Percentiles rank a stretch among this genome's conserved stretches.
These are phyloP conservation scores for Australoheros facetus DNA, from an alignment of 2,797 vertebrate genomes.

Conservation along the genomic window DNA sequence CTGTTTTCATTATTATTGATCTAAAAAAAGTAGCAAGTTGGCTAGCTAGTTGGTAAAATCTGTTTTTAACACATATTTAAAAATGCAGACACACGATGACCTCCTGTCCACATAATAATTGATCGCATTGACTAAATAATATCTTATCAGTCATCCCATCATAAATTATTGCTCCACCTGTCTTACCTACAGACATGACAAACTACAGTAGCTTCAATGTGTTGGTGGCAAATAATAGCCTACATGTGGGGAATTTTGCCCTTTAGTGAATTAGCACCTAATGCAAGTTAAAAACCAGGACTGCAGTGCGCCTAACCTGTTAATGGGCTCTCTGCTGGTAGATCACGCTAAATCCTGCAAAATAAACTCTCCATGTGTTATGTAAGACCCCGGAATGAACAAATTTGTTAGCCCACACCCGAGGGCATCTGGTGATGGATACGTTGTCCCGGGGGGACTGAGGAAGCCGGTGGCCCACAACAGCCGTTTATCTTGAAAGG, in stretches of 20 bases:
- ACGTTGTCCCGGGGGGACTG: constrained; percentile 73
- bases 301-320: constrained; percentile 20
- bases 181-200: constrained; percentile 22
- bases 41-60: constrained; percentile 25
- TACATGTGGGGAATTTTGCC: constrained; percentile 2
- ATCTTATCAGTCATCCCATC: constrained; percentile 56
- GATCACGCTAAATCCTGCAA: constrained; percentile 64
- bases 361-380: constrained; percentile 75
- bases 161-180: constrained; percentile 47
- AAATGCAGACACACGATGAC: constrained; percentile 21
- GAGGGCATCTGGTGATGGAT: constrained; percentile 84
- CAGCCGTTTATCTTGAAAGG: constrained; percentile 80
- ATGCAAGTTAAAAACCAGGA: constrained; percentile 40
- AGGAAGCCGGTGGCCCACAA: constrained; percentile 63
- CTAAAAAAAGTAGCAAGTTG: not conserved
- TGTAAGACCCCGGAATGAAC: constrained; percentile 78
- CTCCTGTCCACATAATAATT: constrained; percentile 58
- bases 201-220: constrained; percentile 22
- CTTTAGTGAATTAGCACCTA: constrained; percentile 43
- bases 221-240: constrained; percentile 45
- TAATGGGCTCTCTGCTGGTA: constrained; percentile 50
- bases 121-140: constrained; percentile 63
- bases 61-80: constrained; percentile 41
- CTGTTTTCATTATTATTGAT: not conserved
- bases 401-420: constrained; percentile 82